These are phyloP conservation scores for Nymphalis io DNA, from an alignment of 1,140 invertebrate genomes.

Conservation along the genomic window DNA sequence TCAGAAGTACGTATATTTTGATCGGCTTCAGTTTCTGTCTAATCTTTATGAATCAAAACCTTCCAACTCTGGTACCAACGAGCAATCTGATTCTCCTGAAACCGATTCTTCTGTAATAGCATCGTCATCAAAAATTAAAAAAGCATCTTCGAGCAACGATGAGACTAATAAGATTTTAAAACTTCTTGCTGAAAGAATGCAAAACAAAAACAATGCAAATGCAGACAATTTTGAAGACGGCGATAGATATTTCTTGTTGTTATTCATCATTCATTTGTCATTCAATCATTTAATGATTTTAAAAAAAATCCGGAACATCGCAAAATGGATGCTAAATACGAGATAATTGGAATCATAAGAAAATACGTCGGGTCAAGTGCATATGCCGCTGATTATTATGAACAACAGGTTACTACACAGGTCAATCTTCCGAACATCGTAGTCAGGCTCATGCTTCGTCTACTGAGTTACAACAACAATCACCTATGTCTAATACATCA, in stretches of 20 bases:
- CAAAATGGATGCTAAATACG: neutral
- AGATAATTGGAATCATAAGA: neutral
- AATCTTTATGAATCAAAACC: neutral
- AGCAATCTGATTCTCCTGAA: constrained; percentile 1
- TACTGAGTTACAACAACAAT: too few relatives aligned
- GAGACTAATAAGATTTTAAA: neutral
- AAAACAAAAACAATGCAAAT: neutral
- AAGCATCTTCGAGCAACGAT: neutral
- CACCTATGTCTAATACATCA: too few relatives aligned
- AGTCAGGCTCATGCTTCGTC: too few relatives aligned
- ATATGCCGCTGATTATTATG: too few relatives aligned
- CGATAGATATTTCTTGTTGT: neutral
- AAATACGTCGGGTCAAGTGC: neutral
- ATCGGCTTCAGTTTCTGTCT: constrained; percentile 1
- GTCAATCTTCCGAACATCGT: too few relatives aligned
- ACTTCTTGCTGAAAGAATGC: neutral
- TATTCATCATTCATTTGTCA: too few relatives aligned
- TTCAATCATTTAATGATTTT: neutral
- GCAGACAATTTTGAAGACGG: neutral
- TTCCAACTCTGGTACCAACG: neutral
- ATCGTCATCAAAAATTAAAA: constrained; percentile 1
- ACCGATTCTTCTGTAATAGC: constrained; percentile 1
- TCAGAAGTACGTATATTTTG: neutral
- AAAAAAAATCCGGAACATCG: neutral
- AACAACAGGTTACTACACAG: too few relatives aligned